Base-by-base conservation (phyloP, 2,888 invertebrate species). In the Drosophila rellima region DNA sequence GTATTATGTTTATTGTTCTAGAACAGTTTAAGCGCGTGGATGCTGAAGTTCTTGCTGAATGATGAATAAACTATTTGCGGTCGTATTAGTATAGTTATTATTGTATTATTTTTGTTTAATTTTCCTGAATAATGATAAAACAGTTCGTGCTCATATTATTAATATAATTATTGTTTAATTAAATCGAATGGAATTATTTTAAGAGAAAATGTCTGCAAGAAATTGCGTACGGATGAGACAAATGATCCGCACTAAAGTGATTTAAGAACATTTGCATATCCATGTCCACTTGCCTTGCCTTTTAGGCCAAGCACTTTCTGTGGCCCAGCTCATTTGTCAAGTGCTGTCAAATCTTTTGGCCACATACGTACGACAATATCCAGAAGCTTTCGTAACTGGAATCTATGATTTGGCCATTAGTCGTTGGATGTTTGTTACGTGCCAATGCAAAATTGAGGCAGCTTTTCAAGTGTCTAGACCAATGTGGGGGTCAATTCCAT, bases 391-490 rank as follows among this genome's bases (percentile, higher is more conserved):
- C 39, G 55, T 51, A 54, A 66, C 55, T 55, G 66, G 35, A 35
- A 45, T 45, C 55, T 67, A 61, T 75, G 71, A 77, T 77, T 77
- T 73, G 78, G 62, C 71, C 71, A 75, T 75, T 75, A 75, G 71
- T 56, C 67, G 62, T 54, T 35, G 29, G 54, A 47, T 55, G 48
- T 42, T 47, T 51, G 71, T 39, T 76, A 70, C 86, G 71, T 82
- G 74, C 76, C 78, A 70, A 70, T 62, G 70, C 64, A 62, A 70
- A 76, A 65, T 64, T 51, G 62, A 64, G 67, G 67, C 65, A 67
- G 74, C 78, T 75, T 82, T 83, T 70, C 69, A 68, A 80, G 78
- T 60, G 75, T 75, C 70, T 69, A 79, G 48, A 48, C 48, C 26
- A 26, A 26, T 26, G 26, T 18, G 15, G 51, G 45, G 52, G 37